Percentiles rank a stretch among this genome's conserved stretches.
Evolutionary conservation across 2,888 invertebrate genomes (phyloP).

Genomic region (Platerodrilus igneus): DNA sequence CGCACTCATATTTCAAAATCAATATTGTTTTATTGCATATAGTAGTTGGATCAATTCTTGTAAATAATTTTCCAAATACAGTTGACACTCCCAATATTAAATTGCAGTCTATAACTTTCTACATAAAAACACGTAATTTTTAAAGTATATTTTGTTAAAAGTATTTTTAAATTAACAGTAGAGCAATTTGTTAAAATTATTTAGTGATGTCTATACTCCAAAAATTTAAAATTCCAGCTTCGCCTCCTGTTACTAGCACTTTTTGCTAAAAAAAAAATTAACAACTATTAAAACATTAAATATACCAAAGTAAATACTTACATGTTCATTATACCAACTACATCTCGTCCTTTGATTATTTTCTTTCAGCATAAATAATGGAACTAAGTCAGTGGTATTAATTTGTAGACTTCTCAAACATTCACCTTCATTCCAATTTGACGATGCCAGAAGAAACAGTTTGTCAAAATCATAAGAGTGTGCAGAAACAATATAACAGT

Average conservation of each 20-base stretch:
- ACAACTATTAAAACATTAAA: constrained; percentile 11
- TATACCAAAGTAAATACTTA: constrained; percentile 43
- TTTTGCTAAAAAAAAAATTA: constrained; percentile 51
- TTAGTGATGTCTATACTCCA: constrained; percentile 18
- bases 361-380: constrained; percentile 53
- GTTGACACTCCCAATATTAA: too few relatives aligned
- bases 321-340: constrained; percentile 60
- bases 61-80: too few relatives aligned
- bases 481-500: constrained; percentile 62
- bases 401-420: constrained; percentile 51
- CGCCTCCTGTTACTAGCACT: constrained; percentile 65
- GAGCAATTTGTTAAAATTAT: not conserved
- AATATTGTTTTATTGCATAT: too few relatives aligned
- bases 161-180: too few relatives aligned
- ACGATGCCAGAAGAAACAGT: constrained; percentile 61
- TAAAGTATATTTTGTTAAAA: too few relatives aligned
- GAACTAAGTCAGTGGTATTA: constrained; percentile 50
- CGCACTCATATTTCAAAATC: too few relatives aligned
- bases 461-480: constrained; percentile 50
- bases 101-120: too few relatives aligned
- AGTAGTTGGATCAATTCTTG: too few relatives aligned
- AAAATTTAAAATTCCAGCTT: constrained; percentile 59
- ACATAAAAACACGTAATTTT: too few relatives aligned
- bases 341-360: constrained; percentile 71
- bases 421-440: constrained; percentile 58